Percentiles rank a stretch among this genome's conserved stretches.
Conservation (phyloP, 2,113 vertebrate species). For the Etheostoma cragini region DNA sequence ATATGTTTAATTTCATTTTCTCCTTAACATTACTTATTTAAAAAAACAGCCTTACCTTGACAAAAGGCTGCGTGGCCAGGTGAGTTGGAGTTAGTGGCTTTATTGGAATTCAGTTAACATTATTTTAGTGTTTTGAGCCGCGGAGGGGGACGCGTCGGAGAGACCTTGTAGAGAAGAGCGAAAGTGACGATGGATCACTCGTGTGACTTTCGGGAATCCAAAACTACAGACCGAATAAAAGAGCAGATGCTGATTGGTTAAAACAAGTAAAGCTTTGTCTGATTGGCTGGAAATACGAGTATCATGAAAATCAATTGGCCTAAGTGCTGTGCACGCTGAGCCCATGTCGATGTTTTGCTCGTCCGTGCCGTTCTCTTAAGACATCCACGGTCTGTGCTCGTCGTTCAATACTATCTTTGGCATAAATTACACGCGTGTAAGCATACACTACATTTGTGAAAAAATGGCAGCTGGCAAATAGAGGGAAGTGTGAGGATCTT, state of each 20-base stretch:
- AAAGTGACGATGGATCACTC: conserved; percentile 31
- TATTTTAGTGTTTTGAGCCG: conserved; percentile 30
- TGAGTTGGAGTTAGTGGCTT: too few species aligned
- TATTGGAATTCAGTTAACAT: not conserved
- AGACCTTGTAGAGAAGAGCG: conserved; percentile 12
- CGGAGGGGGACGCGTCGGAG: conserved; percentile 11
- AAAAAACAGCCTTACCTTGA: not conserved
- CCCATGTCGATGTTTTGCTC: not conserved
- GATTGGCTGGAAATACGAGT: conserved; percentile 33
- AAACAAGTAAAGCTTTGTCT: not conserved
- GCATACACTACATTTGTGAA: conserved; percentile 74
- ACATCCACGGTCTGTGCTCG: not conserved
- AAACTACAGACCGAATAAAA: not conserved
- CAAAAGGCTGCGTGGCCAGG: too few species aligned
- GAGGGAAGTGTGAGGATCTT: conserved; percentile 72
- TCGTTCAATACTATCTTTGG: conserved; percentile 53
- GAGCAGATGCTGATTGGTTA: conserved; percentile 52
- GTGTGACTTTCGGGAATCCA: not conserved
- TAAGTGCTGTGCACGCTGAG: not conserved
- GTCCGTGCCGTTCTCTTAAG: not conserved
- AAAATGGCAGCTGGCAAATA: conserved; percentile 81
- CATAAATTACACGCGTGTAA: conserved; percentile 74
- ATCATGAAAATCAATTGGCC: conserved; percentile 33
- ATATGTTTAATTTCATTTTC: not conserved
- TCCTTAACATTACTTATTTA: not conserved